Evolutionary conservation across 1,140 invertebrate genomes (phyloP), one percentile per base, ranked within the genome.

Genomic region (Zaprionus ornatus): DNA sequence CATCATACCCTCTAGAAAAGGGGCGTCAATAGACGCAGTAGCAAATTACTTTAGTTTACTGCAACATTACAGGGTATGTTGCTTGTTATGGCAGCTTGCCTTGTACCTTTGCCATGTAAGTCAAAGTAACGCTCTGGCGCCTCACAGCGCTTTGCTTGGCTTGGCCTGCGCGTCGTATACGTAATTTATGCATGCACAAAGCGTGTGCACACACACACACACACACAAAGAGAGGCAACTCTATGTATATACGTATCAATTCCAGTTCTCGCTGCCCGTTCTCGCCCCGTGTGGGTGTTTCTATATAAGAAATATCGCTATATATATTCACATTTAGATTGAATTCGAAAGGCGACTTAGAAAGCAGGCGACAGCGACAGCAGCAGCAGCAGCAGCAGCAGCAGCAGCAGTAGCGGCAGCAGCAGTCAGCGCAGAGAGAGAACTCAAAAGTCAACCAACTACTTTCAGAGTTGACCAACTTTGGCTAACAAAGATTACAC

Each of bases 391-490:
- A 37, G 35, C 13, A 15, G 10, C 35, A 37, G 35, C 13, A 13
- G 10, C 35, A 37, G 17, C 45, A 48, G 17, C n/a, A n/a, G n/a
- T n/a, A n/a, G n/a, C n/a, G n/a, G n/a, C 19, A 23, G 19, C n/a
- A n/a, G 3, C 17, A 21, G 29, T 3, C 29, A 10, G 29, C 29
- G 29, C 29, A 32, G 29, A 3, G 29, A 80, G 69, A 85, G 85
- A 88, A 84, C 70, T 54, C 72, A 79, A 78, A 79, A 87, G 64
- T 70, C 45, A 76, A 69, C 85, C 81, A 90, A 88, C 84, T 84
- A 88, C 84, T 88, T 88, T 88, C 84, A 74, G 80, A 88, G 78
- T 84, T 88, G 84, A 90, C 84, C 84, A 88, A 88, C 84, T 88
- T 90, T 78, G 73, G 37, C 19, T 70, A 23, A 55, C 54, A 62